Conservation (phyloP, 2,797 vertebrate species). For the Gymnothorax reevesii region DNA sequence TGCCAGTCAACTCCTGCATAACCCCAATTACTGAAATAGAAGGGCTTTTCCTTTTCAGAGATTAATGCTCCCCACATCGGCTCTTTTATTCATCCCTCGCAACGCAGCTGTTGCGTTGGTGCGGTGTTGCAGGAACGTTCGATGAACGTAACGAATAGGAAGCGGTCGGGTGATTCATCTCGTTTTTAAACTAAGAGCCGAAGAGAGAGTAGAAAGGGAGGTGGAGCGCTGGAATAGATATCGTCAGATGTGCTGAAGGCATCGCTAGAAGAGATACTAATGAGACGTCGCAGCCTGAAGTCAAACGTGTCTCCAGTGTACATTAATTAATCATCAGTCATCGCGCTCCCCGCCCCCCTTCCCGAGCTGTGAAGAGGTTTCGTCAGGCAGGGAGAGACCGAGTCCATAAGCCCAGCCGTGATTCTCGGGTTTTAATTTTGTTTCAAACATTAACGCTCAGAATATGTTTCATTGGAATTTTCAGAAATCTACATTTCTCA, state of each 20-base stretch:
- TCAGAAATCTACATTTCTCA: no score
- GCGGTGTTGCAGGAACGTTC: not conserved
- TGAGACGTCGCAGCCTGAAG: not conserved
- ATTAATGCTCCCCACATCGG: not conserved
- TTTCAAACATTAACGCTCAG: no score
- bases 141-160: not conserved
- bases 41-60: not conserved
- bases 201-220: no score
- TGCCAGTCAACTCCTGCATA: constrained; percentile 33
- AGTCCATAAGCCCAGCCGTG: not conserved
- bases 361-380: not conserved
- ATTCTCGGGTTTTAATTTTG: not conserved
- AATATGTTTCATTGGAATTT: no score
- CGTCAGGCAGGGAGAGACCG: not conserved
- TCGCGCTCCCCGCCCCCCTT: not conserved
- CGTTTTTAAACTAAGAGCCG: no score
- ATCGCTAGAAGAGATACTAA: not conserved
- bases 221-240: not conserved
- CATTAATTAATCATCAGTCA: constrained; percentile 9
- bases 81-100: not conserved
- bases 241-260: not conserved
- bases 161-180: not conserved
- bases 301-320: not conserved
- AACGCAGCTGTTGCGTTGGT: not conserved
- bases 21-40: not conserved